Evolutionary conservation across 2,113 vertebrate species (phyloP).

Genomic region (Pantherophis guttatus): DNA sequence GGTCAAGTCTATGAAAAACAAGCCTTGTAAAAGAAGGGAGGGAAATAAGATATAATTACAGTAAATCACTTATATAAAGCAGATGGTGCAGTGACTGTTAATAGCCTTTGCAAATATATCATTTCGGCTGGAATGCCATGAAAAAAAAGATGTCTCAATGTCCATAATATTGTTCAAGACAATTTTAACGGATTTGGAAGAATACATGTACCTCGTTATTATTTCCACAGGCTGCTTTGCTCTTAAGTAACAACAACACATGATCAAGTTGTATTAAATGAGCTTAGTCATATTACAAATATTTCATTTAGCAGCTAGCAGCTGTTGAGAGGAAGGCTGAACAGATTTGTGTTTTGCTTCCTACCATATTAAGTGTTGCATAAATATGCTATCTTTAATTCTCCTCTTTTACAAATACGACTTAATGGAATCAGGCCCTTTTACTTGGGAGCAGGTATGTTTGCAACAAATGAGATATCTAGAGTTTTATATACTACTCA

Average conservation of each 20-base stretch:
- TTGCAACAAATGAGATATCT: conserved; percentile 1
- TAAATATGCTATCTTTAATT: neutral
- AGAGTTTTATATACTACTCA: neutral
- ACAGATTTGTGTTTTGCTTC: neutral
- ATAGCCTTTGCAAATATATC: conserved; percentile 47
- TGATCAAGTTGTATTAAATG: neutral
- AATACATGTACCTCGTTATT: neutral
- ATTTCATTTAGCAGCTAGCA: conserved; percentile 11
- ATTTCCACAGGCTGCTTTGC: neutral
- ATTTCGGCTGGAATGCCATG: conserved; percentile 31
- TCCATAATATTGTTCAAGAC: conserved; percentile 25
- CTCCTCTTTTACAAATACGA: neutral
- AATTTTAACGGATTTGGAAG: neutral
- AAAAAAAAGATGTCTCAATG: conserved; percentile 40
- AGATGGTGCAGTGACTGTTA: conserved; percentile 51
- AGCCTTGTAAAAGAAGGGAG: conserved; percentile 38
- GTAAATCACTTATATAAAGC: conserved; percentile 51
- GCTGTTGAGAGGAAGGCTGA: conserved; percentile 18
- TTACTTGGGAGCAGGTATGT: conserved; percentile 22
- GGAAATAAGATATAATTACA: conserved; percentile 33
- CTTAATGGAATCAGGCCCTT: conserved; percentile 5
- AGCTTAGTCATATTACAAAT: conserved; percentile 13
- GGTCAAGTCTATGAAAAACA: conserved; percentile 23
- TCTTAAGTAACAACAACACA: conserved; percentile 10
- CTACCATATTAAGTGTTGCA: conserved; percentile 22